Conservation (phyloP, 2,113 vertebrate genomes). For the Gallinago paraguaiae region DNA sequence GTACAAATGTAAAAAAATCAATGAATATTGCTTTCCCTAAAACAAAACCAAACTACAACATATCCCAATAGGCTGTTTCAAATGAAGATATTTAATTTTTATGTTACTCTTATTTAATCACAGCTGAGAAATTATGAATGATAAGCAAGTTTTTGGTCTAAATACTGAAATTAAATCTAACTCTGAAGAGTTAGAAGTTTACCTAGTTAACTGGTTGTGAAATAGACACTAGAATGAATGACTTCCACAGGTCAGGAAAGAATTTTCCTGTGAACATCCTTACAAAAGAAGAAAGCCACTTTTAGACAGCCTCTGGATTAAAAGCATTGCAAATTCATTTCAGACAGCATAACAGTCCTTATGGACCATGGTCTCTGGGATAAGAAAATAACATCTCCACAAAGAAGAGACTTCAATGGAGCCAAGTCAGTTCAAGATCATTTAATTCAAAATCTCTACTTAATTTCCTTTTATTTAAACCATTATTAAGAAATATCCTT, state of each 20-base stretch:
- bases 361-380: neutral
- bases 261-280: neutral
- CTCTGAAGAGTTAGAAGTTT: neutral
- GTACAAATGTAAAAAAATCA: neutral
- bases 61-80: neutral
- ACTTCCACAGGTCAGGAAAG: neutral
- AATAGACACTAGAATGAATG: neutral
- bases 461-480: conserved; percentile 88
- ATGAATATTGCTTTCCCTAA: neutral
- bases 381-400: neutral
- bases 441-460: conserved; percentile 70
- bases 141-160: neutral
- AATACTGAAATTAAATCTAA: neutral
- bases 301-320: neutral
- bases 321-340: neutral
- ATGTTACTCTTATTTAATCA: neutral
- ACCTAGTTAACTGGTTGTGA: neutral
- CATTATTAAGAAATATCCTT: conserved; percentile 84
- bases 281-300: neutral
- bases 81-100: neutral
- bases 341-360: neutral
- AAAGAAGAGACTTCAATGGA: conserved; percentile 48
- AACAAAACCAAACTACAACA: neutral
- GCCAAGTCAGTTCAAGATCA: conserved; percentile 57
- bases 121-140: neutral